phyloP scores from a whole-genome alignment of 2,113 vertebrate species.

The Notarius quadriscutis region DNA sequence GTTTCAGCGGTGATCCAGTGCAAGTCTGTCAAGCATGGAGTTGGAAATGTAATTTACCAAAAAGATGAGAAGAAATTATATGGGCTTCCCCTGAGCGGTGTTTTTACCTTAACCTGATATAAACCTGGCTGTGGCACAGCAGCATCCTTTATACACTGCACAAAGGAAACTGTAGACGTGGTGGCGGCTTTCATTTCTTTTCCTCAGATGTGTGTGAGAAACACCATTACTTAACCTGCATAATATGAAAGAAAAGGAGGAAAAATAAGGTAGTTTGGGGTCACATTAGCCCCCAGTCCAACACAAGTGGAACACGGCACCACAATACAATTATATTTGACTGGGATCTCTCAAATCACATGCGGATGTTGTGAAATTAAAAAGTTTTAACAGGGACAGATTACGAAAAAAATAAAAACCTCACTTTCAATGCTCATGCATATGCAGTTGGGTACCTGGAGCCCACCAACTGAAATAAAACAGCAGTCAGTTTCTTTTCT shows the following conservation, averaged over 20 bases:
- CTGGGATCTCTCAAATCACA: not conserved
- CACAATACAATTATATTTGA: not conserved
- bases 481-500: no score
- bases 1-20: not conserved
- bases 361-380: not conserved
- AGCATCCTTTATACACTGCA: not conserved
- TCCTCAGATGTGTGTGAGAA: not conserved
- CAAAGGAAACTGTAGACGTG: not conserved
- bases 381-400: not conserved
- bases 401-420: no score
- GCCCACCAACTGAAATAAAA: no score
- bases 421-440: no score
- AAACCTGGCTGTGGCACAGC: conserved; percentile 24
- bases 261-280: not conserved
- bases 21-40: conserved; percentile 33
- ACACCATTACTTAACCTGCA: not conserved
- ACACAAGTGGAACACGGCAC: not conserved
- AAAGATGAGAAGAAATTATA: conserved; percentile 30
- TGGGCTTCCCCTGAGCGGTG: conserved; percentile 25
- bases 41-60: conserved; percentile 23
- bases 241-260: not conserved
- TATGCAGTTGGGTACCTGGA: no score
- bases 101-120: conserved; percentile 25
- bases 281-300: not conserved
- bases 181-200: not conserved